Evolutionary conservation across 2,888 invertebrate species (phyloP), one percentile per base, ranked within the genome.

Genomic region (Pachliopta kotzebuea): DNA sequence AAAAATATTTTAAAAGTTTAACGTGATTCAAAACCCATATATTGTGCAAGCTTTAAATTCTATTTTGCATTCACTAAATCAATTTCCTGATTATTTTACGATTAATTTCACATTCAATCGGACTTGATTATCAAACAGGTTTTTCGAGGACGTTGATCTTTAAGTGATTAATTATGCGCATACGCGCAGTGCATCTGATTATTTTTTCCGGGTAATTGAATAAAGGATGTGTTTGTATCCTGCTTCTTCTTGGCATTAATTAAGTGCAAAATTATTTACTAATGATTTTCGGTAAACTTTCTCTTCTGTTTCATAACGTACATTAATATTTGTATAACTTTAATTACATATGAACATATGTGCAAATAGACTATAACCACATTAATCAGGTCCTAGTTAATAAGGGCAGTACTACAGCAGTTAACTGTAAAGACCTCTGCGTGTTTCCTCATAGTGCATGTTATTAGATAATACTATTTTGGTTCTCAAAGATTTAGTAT

Each of bases 381-480:
- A 3, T 1, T 14, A 7, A 18, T 45, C 53, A 50, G 45, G 52
- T 21, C 63, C 57, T 58, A 45, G 67, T 69, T 64, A 67, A 69
- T 68, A 67, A 67, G 73, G 70, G 72, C 72, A 70, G 70, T 71
- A 71, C 72, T 70, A 66, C 68, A 67, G 71, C 75, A 68, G 70
- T 66, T 85, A 85, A 86, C 85, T 79, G 85, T 85, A 77, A 73
- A 76, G 74, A 73, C 76, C 75, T 73, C 72, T 73, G 78, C 75
- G 78, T 76, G 75, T 74, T 74, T 76, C 75, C 76, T 75, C 75
- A 75, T 76, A 71, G 76, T 81, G 84, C 83, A 86, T 84, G 77
- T 79, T 79, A 81, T 86, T 84, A 84, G 83, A 85, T 84, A 82
- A 83, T 77, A 79, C 84, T 89, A 88, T 89, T 90, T 90, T 79